Evolutionary conservation across 2,113 vertebrate genomes (phyloP).

Genomic region (Myanophis thanlyinensis): DNA sequence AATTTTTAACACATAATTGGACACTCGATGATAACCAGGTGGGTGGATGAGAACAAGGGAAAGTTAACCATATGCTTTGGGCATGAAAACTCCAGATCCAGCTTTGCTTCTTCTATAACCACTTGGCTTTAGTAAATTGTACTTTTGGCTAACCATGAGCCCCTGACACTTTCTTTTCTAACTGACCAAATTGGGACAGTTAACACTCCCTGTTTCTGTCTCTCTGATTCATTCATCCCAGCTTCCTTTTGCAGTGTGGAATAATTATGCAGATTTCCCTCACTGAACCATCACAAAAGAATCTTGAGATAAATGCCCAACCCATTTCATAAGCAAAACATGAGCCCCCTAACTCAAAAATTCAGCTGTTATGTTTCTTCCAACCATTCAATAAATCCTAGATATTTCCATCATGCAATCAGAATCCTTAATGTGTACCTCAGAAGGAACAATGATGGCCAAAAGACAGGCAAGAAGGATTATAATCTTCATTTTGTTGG

Average conservation of each 20-base stretch:
- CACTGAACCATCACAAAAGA: no score
- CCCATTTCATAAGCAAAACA: not conserved
- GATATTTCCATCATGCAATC: not conserved
- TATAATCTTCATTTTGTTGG: constrained; percentile 7
- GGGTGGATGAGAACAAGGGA: no score
- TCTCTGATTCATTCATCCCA: not conserved
- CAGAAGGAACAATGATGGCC: not conserved
- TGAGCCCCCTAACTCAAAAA: not conserved
- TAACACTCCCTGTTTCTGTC: no score
- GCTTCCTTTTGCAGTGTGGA: not conserved
- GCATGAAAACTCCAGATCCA: no score
- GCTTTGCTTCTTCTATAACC: no score
- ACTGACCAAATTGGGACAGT: no score
- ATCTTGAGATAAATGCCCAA: not conserved
- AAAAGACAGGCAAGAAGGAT: constrained; percentile 7
- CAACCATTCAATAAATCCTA: not conserved
- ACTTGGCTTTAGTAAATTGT: no score
- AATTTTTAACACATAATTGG: no score
- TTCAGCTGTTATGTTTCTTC: not conserved
- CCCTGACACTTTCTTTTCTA: no score
- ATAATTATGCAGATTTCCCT: not conserved
- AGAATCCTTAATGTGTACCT: not conserved
- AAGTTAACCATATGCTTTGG: no score
- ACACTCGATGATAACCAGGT: no score
- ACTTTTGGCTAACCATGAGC: no score